Conservation (phyloP, 2,888 invertebrate species). For the Yponomeuta evonymella region DNA sequence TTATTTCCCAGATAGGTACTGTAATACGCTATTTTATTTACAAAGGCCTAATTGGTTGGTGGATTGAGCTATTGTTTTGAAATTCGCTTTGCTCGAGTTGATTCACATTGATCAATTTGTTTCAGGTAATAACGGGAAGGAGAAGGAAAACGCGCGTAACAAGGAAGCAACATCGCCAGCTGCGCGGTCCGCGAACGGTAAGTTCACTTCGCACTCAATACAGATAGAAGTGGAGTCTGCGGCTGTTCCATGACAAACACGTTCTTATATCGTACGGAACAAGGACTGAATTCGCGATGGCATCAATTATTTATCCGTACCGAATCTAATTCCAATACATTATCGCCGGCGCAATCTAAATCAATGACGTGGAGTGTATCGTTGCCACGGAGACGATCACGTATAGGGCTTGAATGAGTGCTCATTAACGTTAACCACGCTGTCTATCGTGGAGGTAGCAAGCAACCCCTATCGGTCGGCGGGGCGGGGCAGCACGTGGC, state of each 20-base stretch:
- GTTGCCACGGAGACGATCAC: slow-evolving; percentile 51
- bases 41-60: background rate
- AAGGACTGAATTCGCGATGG: background rate
- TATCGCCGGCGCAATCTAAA: slow-evolving; percentile 18
- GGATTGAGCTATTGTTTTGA: background rate
- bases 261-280: slow-evolving; percentile 3
- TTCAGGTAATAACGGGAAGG: slow-evolving; percentile 84
- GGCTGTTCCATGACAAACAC: too few relatives aligned
- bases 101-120: slow-evolving; percentile 39
- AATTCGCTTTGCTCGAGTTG: background rate
- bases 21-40: too few relatives aligned
- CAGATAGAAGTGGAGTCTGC: slow-evolving; percentile 11
- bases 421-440: slow-evolving; percentile 63
- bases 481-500: slow-evolving; percentile 31
- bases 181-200: slow-evolving; percentile 80
- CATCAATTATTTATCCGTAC: background rate
- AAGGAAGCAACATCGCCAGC: slow-evolving; percentile 84
- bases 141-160: slow-evolving; percentile 78
- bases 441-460: slow-evolving; percentile 28
- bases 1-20: background rate
- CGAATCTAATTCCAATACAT: background rate
- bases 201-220: slow-evolving; percentile 35
- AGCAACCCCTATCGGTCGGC: slow-evolving; percentile 24
- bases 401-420: slow-evolving; percentile 57
- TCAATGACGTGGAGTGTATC: slow-evolving; percentile 24